These are phyloP conservation scores for Ctenoplectra terminalis DNA, from an alignment of 1,140 invertebrate species.

Conservation along the genomic window DNA sequence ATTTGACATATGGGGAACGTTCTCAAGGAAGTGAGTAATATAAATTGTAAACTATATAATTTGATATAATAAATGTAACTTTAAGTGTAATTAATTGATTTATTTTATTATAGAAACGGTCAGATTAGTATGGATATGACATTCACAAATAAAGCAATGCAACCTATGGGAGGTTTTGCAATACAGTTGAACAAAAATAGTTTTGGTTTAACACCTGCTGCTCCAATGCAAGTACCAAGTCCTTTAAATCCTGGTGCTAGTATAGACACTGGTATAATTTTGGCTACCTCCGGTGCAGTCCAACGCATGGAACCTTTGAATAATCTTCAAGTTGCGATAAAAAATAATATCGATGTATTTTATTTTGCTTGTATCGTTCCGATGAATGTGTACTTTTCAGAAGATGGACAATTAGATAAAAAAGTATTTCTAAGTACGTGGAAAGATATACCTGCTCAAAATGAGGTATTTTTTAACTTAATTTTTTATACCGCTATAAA, in stretches of 20 bases:
- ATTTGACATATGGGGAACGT: conserved; percentile 98
- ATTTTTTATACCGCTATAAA: conserved; percentile 15
- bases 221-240: conserved; percentile 90
- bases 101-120: conserved; percentile 85
- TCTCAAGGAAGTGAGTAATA: conserved; percentile 87
- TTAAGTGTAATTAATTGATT: not conserved
- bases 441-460: conserved; percentile 99
- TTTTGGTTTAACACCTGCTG: conserved; percentile 95
- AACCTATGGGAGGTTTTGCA: conserved; percentile 97
- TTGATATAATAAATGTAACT: not conserved
- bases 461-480: conserved; percentile 88
- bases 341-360: conserved; percentile 99
- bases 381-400: conserved; percentile 95
- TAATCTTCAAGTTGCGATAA: conserved; percentile 98
- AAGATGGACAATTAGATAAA: conserved; percentile 99
- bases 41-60: not conserved
- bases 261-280: conserved; percentile 89
- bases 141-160: conserved; percentile 99
- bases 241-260: conserved; percentile 93
- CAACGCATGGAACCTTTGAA: conserved; percentile 99
- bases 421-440: conserved; percentile 98
- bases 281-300: conserved; percentile 94
- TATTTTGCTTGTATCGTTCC: conserved; percentile 98
- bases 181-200: conserved; percentile 99
- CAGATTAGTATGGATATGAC: conserved; percentile 98